Percentiles rank a stretch among this genome's conserved stretches.
These are phyloP conservation scores for Incurvaria masculella DNA, from an alignment of 2,888 invertebrate genomes.

Conservation along the genomic window DNA sequence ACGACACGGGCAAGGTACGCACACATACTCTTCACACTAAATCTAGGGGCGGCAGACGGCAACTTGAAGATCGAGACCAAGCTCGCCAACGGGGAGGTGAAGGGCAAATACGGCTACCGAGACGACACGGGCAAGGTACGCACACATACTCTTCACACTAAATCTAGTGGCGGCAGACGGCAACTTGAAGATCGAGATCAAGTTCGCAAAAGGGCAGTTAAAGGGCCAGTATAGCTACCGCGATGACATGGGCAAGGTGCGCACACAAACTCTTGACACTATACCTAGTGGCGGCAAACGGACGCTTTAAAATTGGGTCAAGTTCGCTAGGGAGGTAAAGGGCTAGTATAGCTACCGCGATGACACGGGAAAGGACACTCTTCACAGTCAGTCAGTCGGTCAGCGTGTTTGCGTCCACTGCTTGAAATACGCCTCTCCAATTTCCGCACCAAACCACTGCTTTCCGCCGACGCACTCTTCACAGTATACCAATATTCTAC, in stretches of 20 bases:
- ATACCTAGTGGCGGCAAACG: slow-evolving; percentile 82
- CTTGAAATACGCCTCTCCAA: no score
- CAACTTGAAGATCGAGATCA: slow-evolving; percentile 87
- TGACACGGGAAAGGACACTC: slow-evolving; percentile 74
- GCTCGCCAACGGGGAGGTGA: slow-evolving; percentile 74
- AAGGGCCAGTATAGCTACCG: slow-evolving; percentile 90
- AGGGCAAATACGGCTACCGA: slow-evolving; percentile 88
- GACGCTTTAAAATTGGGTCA: slow-evolving; percentile 87
- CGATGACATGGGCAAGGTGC: slow-evolving; percentile 72
- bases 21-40: neutral
- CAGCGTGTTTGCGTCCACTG: no score
- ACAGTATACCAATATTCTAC: no score
- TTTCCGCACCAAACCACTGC: no score
- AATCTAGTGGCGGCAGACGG: slow-evolving; percentile 84
- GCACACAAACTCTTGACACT: neutral
- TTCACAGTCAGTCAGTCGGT: no score
- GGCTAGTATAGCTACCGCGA: slow-evolving; percentile 91
- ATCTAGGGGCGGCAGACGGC: slow-evolving; percentile 85
- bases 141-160: neutral
- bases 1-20: slow-evolving; percentile 68
- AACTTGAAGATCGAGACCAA: slow-evolving; percentile 90
- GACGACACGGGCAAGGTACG: slow-evolving; percentile 72
- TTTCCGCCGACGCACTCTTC: no score
- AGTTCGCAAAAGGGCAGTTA: slow-evolving; percentile 75
- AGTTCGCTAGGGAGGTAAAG: slow-evolving; percentile 76